A percentile compares a stretch with the other conserved stretches of the same genome.
phyloP scores from a whole-genome alignment of 2,797 vertebrate species.

The Platyrinchus mystaceus region DNA sequence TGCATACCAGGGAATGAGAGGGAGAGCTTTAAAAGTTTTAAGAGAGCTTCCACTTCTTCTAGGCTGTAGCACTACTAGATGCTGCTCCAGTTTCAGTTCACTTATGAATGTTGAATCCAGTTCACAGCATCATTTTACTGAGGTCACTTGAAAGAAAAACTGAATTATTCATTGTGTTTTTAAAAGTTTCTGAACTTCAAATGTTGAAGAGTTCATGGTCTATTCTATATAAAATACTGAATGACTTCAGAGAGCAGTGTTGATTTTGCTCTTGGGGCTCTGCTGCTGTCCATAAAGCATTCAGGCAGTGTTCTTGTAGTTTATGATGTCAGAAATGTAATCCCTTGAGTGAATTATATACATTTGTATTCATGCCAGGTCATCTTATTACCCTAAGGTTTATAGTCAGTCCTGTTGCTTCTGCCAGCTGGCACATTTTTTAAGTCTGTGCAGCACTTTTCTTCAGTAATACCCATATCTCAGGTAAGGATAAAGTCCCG shows the following conservation, averaged over 20 bases:
- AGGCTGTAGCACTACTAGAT: not conserved
- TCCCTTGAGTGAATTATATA: not conserved
- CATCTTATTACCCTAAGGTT: not conserved
- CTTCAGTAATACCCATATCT: not conserved
- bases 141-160: not conserved
- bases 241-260: slow-evolving; percentile 7
- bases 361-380: slow-evolving; percentile 7
- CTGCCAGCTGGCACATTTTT: not conserved
- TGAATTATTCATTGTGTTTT: slow-evolving; percentile 52
- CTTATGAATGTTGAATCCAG: not conserved
- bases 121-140: not conserved
- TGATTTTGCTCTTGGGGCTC: slow-evolving; percentile 28
- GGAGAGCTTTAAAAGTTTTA: not conserved
- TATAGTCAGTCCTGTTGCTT: not conserved
- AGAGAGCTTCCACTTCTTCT: not conserved
- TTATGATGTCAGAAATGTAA: slow-evolving; percentile 20
- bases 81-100: not conserved
- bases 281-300: slow-evolving; percentile 16
- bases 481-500: not conserved
- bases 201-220: not conserved
- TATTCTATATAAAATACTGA: not conserved
- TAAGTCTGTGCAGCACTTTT: not conserved
- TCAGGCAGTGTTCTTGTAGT: not conserved
- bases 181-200: slow-evolving; percentile 24
- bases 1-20: not conserved